These are phyloP conservation scores for Sphenopsis melanotis DNA, from an alignment of 2,797 vertebrate genomes.

Conservation along the genomic window DNA sequence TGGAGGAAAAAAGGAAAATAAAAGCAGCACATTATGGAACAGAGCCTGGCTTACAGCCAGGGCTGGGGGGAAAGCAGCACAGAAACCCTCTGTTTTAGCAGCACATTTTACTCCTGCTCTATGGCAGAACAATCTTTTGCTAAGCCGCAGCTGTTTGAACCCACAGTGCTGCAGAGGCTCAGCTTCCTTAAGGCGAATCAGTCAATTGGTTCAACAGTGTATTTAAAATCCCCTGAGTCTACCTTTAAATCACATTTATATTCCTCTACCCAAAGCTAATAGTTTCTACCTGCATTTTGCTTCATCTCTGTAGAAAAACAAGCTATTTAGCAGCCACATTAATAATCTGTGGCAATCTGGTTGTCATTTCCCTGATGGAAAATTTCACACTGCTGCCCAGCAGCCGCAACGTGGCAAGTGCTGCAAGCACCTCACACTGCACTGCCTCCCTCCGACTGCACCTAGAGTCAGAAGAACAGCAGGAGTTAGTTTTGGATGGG, in stretches of 20 bases:
- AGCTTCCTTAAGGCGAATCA: constrained; percentile 19
- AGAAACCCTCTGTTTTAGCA: constrained; percentile 13
- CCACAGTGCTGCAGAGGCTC: not conserved
- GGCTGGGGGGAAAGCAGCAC: not conserved
- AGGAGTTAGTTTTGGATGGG: not conserved
- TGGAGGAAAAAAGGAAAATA: not conserved
- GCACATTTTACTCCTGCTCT: not conserved
- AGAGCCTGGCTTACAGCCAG: constrained; percentile 5
- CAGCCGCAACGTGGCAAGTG: not conserved
- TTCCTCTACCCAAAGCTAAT: constrained; percentile 19
- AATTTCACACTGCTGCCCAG: constrained; percentile 48
- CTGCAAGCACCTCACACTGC: not conserved
- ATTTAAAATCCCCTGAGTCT: constrained; percentile 20
- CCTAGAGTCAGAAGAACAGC: not conserved
- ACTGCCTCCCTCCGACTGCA: not conserved
- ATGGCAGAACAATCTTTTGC: constrained; percentile 1
- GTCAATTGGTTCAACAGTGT: constrained; percentile 41
- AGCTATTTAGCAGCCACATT: constrained; percentile 38
- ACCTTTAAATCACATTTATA: constrained; percentile 55
- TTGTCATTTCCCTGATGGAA: constrained; percentile 48
- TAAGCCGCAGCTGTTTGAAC: not conserved
- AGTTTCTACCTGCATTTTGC: constrained; percentile 51
- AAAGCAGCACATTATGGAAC: not conserved
- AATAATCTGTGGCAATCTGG: constrained; percentile 40
- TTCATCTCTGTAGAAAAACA: constrained; percentile 46